Conservation (phyloP, 2,113 vertebrate genomes). For the Sphyrna mokarran region DNA sequence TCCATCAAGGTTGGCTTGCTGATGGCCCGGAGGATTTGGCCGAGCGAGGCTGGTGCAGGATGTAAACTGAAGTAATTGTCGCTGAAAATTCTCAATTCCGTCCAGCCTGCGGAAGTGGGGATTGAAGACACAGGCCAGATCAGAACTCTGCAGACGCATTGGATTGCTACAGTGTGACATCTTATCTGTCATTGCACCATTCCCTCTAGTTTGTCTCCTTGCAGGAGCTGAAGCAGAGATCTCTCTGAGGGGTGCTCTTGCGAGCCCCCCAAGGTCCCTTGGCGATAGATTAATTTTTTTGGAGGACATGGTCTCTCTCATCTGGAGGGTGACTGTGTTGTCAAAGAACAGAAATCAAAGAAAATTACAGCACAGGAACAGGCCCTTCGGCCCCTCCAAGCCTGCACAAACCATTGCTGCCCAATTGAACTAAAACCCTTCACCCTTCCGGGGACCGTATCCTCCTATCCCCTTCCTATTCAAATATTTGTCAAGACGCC, state of each 20-base stretch:
- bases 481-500: too few species aligned
- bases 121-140: neutral
- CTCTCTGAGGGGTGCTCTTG: too few species aligned
- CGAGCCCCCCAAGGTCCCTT: neutral
- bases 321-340: neutral
- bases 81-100: neutral
- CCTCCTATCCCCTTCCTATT: too few species aligned
- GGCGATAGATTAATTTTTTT: neutral
- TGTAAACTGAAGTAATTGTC: neutral
- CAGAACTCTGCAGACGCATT: too few species aligned
- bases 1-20: neutral
- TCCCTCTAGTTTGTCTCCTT: too few species aligned
- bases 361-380: too few species aligned
- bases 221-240: neutral
- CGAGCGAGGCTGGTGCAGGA: neutral
- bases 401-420: too few species aligned
- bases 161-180: neutral
- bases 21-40: neutral
- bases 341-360: neutral
- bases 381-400: too few species aligned
- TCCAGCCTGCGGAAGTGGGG: neutral
- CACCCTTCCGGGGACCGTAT: too few species aligned
- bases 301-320: neutral
- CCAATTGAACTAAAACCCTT: too few species aligned
- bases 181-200: neutral